phyloP scores from a whole-genome alignment of 2,797 vertebrate species.

The Sandelia bainsii region DNA sequence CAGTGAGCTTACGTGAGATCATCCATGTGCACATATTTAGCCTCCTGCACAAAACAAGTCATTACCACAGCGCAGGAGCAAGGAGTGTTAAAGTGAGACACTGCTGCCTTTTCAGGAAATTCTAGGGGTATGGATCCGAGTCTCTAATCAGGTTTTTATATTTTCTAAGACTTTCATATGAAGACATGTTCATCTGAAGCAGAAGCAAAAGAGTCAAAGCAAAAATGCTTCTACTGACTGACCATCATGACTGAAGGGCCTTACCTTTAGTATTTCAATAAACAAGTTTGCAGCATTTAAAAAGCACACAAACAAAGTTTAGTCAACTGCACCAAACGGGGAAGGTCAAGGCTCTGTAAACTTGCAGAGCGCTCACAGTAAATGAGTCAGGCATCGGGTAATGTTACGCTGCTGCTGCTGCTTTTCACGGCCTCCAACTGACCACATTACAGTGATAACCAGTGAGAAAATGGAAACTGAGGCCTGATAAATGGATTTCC shows the following conservation, averaged over 20 bases:
- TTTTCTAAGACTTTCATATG: no score
- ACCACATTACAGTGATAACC: slow-evolving; percentile 35
- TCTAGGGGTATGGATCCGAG: slow-evolving; percentile 14
- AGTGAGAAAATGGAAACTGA: slow-evolving; percentile 63
- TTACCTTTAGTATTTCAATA: no score
- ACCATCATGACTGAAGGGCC: no score
- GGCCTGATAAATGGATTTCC: slow-evolving; percentile 47
- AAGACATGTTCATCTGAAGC: no score
- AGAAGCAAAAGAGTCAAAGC: no score
- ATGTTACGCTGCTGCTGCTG: slow-evolving; percentile 16
- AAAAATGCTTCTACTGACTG: no score
- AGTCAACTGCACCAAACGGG: slow-evolving; percentile 2
- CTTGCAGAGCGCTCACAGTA: not conserved
- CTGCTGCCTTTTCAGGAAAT: slow-evolving; percentile 38
- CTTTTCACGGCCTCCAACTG: slow-evolving; percentile 23
- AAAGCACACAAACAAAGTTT: not conserved
- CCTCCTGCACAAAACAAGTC: slow-evolving; percentile 49
- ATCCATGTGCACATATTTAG: slow-evolving; percentile 63
- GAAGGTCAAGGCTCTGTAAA: not conserved
- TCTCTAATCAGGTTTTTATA: slow-evolving; percentile 43
- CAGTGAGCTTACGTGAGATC: slow-evolving; percentile 67
- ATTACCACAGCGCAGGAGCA: slow-evolving; percentile 27
- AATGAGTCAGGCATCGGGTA: slow-evolving; percentile 31
- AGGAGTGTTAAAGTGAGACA: slow-evolving; percentile 18
- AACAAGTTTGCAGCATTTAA: no score